These are phyloP conservation scores for Gallinago nigripennis DNA, from an alignment of 2,797 vertebrate species.

Conservation along the genomic window DNA sequence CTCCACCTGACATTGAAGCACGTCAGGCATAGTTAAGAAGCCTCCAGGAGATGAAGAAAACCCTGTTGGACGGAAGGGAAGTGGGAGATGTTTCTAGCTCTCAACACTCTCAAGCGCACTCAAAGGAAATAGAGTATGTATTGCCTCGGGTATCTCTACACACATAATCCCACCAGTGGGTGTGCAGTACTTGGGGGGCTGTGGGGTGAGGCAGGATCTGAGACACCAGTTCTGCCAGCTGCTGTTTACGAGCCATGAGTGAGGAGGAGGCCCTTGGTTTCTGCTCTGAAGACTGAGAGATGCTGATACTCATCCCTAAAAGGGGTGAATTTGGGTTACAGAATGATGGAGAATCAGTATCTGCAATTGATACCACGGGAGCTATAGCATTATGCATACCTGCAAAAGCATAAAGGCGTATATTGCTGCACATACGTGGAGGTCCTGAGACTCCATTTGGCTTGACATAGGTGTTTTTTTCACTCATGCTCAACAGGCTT, in stretches of 20 bases:
- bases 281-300: neutral
- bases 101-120: fast-evolving
- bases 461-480: neutral
- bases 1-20: neutral
- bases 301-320: neutral
- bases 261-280: neutral
- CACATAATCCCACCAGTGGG: fast-evolving
- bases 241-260: fast-evolving
- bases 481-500: neutral
- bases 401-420: neutral
- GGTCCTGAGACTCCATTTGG: neutral
- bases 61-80: neutral
- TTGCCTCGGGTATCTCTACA: neutral
- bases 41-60: neutral
- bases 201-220: neutral
- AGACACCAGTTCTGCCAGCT: neutral
- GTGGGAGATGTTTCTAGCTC: neutral
- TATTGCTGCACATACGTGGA: neutral
- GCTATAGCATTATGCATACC: fast-evolving
- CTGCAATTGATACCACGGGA: neutral
- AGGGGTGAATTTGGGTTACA: neutral
- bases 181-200: neutral
- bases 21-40: neutral
- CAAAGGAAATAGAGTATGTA: neutral
- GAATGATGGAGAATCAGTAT: neutral